Evolutionary conservation across 2,888 invertebrate genomes (phyloP).

Genomic region (Gnatocerus cornutus): DNA sequence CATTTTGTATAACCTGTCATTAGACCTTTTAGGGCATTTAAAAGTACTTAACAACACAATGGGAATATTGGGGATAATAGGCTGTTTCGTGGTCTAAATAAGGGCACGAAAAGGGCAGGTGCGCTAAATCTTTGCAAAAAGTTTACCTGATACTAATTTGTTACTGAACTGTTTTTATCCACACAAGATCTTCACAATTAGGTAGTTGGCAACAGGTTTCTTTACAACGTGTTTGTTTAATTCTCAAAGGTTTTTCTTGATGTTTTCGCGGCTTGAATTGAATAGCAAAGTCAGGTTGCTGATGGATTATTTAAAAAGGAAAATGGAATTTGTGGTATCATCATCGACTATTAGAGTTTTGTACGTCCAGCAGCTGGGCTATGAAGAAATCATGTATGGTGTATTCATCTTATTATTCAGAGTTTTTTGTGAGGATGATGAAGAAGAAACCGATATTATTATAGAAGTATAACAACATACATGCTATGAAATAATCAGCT

Average conservation of each 20-base stretch:
- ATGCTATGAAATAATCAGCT: no score
- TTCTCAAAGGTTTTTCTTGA: slow-evolving; percentile 11
- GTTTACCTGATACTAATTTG: slow-evolving; percentile 1
- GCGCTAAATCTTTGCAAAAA: slow-evolving; percentile 10
- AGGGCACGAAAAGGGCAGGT: slow-evolving; percentile 26
- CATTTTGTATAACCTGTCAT: slow-evolving; percentile 41
- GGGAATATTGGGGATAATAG: slow-evolving; percentile 35
- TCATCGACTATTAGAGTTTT: slow-evolving; percentile 4
- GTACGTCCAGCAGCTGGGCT: not conserved
- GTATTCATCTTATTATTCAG: not conserved
- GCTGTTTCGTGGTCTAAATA: slow-evolving; percentile 24
- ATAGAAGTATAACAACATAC: not conserved
- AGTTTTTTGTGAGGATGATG: not conserved
- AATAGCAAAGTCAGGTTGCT: slow-evolving; percentile 8
- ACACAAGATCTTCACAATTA: slow-evolving; percentile 18
- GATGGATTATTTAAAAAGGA: slow-evolving; percentile 21
- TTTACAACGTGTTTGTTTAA: slow-evolving; percentile 37
- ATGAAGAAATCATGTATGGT: slow-evolving; percentile 1
- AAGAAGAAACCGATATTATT: not conserved
- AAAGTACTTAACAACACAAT: slow-evolving; percentile 37
- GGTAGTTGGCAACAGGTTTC: slow-evolving; percentile 39
- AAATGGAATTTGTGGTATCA: slow-evolving; percentile 11
- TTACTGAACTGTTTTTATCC: not conserved
- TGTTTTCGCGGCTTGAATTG: slow-evolving; percentile 1
- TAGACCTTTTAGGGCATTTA: slow-evolving; percentile 37